Base-by-base conservation (phyloP, 2,888 invertebrate genomes). In the Ernsta delagoae region DNA sequence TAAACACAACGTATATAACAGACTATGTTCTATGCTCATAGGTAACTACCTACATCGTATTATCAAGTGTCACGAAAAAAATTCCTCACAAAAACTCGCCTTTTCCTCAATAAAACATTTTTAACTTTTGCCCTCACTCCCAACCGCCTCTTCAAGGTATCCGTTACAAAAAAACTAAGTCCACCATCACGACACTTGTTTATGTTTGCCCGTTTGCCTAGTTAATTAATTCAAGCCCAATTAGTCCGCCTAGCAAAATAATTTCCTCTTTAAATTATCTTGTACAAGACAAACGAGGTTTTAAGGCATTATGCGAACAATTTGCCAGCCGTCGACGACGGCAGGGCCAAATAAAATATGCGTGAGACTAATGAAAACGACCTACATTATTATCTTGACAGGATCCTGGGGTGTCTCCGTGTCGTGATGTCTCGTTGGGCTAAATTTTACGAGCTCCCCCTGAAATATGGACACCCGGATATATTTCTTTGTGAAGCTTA, bases 181-280 rank as follows among this genome's bases (percentile, higher is more conserved):
- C 73, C 75, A 77, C 78, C 75, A 77, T 75, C 73, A 75, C 71
- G 72, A 75, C 79, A 81, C 80, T 83, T 85, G 83, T 84, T 85
- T 83, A 83, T 85, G 83, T 84, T n/a, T 24, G 24, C 24, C 24
- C 24, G 24, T 24, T 83, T 83, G 78, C 78, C 71, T 78, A 78
- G 80, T 84, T 86, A 85, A 86, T 86, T 83, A 85, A 85, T 85
- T 84, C 76, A 79, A 81, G 82, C 84, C 82, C 83, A 86, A 87
- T 86, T 86, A 84, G 82, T 82, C 79, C 75, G 79, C 83, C 81
- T 83, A 77, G 77, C 71, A 74, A 83, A 87, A 84, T 84, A 82
- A 85, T 86, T 84, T 80, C 79, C 81, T 75, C 75, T 77, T 36
- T 88, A 86, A 86, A 87, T 86, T 84, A 85, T 84, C 80, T 83